Conservation (phyloP, 30 jellyfish, hydroid and myxozoan genomes). For the Haliclystus octoradiatus region DNA sequence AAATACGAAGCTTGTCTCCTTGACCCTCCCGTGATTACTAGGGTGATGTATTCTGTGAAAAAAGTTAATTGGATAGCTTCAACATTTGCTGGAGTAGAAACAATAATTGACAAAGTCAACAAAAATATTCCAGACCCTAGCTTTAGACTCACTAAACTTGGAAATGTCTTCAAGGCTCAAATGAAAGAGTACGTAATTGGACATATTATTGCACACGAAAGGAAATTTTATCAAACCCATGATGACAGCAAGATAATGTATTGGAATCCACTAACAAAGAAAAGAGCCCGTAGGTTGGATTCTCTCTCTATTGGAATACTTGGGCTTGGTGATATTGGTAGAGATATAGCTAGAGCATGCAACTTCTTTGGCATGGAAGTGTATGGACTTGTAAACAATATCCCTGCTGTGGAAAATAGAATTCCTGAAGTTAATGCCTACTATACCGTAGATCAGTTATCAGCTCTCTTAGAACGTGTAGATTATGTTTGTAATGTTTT, state of each 20-base stretch:
- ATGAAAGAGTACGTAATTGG: slow-evolving; percentile 86
- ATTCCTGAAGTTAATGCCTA: neutral
- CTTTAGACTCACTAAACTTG: slow-evolving; percentile 22
- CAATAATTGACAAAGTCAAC: slow-evolving; percentile 3
- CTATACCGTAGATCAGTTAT: slow-evolving; percentile 20
- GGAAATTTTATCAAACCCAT: slow-evolving; percentile 14
- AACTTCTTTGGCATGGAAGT: slow-evolving; percentile 78
- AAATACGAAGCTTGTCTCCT: neutral
- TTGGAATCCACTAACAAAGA: slow-evolving; percentile 16
- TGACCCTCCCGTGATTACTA: slow-evolving; percentile 30
- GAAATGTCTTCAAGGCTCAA: slow-evolving; percentile 40
- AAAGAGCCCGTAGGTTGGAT: neutral
- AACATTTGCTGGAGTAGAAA: slow-evolving; percentile 69
- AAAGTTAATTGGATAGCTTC: slow-evolving; percentile 37
- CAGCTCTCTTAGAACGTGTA: slow-evolving; percentile 27
- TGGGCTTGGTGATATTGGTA: slow-evolving; percentile 84
- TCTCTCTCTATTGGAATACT: slow-evolving; percentile 43
- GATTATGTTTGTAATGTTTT: slow-evolving; percentile 65
- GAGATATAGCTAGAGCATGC: slow-evolving; percentile 39
- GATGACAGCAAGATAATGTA: slow-evolving; percentile 18
- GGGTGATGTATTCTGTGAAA: slow-evolving; percentile 8
- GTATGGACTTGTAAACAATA: slow-evolving; percentile 45
- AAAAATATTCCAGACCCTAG: slow-evolving; percentile 31
- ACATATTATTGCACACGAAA: slow-evolving; percentile 62
- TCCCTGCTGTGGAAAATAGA: slow-evolving; percentile 9